phyloP scores from a whole-genome alignment of 2,888 invertebrate genomes.

The Alcis repandata region DNA sequence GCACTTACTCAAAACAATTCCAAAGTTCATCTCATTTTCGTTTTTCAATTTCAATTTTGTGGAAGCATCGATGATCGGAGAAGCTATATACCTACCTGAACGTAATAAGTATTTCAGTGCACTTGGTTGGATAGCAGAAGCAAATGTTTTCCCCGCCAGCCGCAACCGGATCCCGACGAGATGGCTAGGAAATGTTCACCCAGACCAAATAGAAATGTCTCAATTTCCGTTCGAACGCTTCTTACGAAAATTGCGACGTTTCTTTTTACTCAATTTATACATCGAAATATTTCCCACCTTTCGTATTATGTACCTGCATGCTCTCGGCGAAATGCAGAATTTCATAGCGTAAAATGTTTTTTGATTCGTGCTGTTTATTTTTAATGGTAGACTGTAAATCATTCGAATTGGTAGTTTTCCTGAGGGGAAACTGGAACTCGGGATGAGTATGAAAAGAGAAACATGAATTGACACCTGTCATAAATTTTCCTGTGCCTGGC shows the following conservation, averaged over 20 bases:
- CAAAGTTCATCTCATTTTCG: slow-evolving; percentile 16
- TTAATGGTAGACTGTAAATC: slow-evolving; percentile 36
- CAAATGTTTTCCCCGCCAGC: slow-evolving; percentile 63
- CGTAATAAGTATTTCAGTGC: slow-evolving; percentile 45
- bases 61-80: slow-evolving; percentile 21
- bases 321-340: slow-evolving; percentile 42
- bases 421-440: slow-evolving; percentile 29
- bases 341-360: slow-evolving; percentile 27
- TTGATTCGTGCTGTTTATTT: slow-evolving; percentile 38
- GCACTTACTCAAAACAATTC: too few species aligned
- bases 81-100: slow-evolving; percentile 24
- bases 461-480: slow-evolving; percentile 23
- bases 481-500: background rate
- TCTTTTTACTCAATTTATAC: slow-evolving; percentile 63
- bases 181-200: slow-evolving; percentile 75
- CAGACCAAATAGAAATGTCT: slow-evolving; percentile 83
- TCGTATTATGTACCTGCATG: slow-evolving; percentile 51
- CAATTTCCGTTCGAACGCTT: slow-evolving; percentile 78
- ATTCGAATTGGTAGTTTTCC: slow-evolving; percentile 38
- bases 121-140: slow-evolving; percentile 57
- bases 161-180: slow-evolving; percentile 70
- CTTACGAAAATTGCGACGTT: slow-evolving; percentile 66
- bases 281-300: slow-evolving; percentile 59
- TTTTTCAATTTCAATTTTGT: slow-evolving; percentile 26
- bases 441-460: slow-evolving; percentile 32